Evolutionary conservation across 1,140 invertebrate species (phyloP), one percentile per base, ranked within the genome.

Genomic region (Sinonovacula constricta): DNA sequence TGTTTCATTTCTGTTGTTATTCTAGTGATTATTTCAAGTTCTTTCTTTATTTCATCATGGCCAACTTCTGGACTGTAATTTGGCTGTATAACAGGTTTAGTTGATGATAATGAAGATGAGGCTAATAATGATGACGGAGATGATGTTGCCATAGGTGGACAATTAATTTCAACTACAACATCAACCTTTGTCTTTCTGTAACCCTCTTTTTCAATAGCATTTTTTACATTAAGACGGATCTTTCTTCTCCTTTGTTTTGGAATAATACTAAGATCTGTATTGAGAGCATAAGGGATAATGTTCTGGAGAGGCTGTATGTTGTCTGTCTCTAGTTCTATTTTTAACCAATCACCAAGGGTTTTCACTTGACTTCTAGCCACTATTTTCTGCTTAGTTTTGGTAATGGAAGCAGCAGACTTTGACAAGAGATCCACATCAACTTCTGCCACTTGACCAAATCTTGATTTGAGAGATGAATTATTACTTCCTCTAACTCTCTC

Each of bases 271-370:
- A 78, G 54, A 26, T 69, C 66, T 62, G 66, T 78, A 31, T 78
- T 26, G 5, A 78, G 51, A 39, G 66, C 34, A 26, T 62, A 78
- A 3, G 75, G 75, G 60, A 78, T 69, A 59, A 69, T 69, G n/a
- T 51, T 68, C 33, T 69, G 34, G 45, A 78, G 62, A 24, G 54
- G 75, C 5, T 51, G 45, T 34, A 78, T 63, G 33, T 62, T 69
- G 22, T 78, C 75, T 28, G 59, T 69, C 39, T 78, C 75, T 34
- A 78, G 54, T 54, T 78, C 75, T 22, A 70, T 31, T 70, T 78
- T 78, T 15, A 78, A 36, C 75, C 75, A 78, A 28, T 78, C 75
- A 30, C 57, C 75, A 28, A 78, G 39, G 63, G 75, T 78, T 53
- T 78, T 78, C 2, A 69, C 75, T 54, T 78, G 75, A 18, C 54